Base-by-base conservation (phyloP, 2,113 vertebrate species). In the Indicator maculatus region DNA sequence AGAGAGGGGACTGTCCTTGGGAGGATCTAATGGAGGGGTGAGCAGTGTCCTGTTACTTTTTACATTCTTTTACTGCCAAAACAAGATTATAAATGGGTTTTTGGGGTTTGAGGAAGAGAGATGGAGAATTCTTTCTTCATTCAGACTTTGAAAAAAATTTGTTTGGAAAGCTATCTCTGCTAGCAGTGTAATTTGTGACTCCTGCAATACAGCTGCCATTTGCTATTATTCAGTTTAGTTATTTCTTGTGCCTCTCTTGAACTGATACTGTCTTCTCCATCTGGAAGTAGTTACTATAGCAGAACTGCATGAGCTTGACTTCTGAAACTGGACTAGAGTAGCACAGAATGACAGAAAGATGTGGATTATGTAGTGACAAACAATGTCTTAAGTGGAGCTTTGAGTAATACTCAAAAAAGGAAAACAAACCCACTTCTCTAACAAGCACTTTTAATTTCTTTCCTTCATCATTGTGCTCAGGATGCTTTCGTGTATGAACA, bases 1-100 rank as follows among this genome's bases (percentile, higher is more conserved):
- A 21, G 98, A 99, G 97, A 98, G 98, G 80, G 99, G 99, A 38
- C 96, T 99, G 36, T 97, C 98, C 31, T 97, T 99, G 90, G 99
- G 98, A 87, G 99, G 99, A 92, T 99, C 99, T n/a, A 98, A 99
- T 18, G 99, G 99, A 98, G 99, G 99, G 94, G 99, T 99, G 96
- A 99, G 99, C 97, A 88, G 87, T 45, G 45, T 91, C 75, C 71
- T 60, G 31, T 91, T 91, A 85, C 77, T 93, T 93, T 87, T 96
- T 83, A 85, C 55, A 2, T 86, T 91, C 88, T 91, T 79, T 86
- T 84, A 38, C 44, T 83, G n/a, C 53, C 75, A 88, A 94, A 74
- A 83, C 86, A 92, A 78, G 76, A 23, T 93, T 36, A 67, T 73
- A 80, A 88, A 76, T 92, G 76, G 38, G 8, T 86, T 76, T 83